A percentile compares a stretch with the other conserved stretches of the same genome.
Conservation (phyloP, 2,113 vertebrate genomes). For the Rhineura floridana region DNA sequence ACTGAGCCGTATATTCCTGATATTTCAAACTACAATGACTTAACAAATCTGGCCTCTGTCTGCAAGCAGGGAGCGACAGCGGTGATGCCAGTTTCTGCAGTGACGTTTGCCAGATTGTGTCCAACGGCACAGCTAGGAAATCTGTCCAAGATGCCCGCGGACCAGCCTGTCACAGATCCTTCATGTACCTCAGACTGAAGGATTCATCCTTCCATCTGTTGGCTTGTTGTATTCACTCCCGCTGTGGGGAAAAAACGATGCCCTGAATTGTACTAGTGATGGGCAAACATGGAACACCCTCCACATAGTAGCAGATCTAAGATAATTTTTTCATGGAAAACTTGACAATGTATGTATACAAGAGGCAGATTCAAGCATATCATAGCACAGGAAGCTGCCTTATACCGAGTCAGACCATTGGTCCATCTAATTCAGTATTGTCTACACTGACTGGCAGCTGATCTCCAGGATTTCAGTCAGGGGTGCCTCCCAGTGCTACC, state of each 20-base stretch:
- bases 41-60: background rate
- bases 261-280: background rate
- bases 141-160: background rate
- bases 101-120: background rate
- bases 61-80: background rate
- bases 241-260: background rate
- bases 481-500: too few relatives aligned
- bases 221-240: background rate
- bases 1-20: background rate
- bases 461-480: too few relatives aligned
- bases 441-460: too few relatives aligned
- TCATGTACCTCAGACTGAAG: background rate
- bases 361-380: background rate
- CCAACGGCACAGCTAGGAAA: background rate
- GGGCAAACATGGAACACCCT: background rate
- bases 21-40: background rate
- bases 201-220: background rate
- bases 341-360: background rate
- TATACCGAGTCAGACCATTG: too few relatives aligned
- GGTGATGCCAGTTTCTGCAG: background rate
- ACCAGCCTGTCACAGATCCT: background rate
- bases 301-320: background rate
- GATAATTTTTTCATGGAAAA: background rate
- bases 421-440: too few relatives aligned
- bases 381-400: too few relatives aligned